A percentile compares a stretch with the other conserved stretches of the same genome.
phyloP scores from a whole-genome alignment of 1,140 invertebrate genomes.

The Glossosoma conforme region DNA sequence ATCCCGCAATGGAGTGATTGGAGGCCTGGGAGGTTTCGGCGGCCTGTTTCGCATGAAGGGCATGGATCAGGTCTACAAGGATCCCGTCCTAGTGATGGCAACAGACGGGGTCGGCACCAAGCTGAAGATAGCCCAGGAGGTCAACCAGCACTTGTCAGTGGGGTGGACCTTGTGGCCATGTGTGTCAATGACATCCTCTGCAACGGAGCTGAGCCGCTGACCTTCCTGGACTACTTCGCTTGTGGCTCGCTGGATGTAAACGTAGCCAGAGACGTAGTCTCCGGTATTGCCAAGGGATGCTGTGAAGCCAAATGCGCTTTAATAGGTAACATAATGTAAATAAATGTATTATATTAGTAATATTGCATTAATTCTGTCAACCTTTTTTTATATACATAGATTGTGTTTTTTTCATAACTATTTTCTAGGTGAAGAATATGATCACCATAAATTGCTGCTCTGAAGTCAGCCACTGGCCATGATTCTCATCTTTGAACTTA shows the following conservation, averaged over 20 bases:
- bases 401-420: neutral
- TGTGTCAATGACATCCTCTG: constrained; percentile 96
- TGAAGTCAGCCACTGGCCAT: no score
- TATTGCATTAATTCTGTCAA: no score
- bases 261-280: constrained; percentile 67
- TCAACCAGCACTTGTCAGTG: constrained; percentile 71
- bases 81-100: constrained; percentile 87
- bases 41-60: constrained; percentile 67
- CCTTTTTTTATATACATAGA: constrained; percentile 3
- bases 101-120: constrained; percentile 98
- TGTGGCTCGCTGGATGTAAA: constrained; percentile 74
- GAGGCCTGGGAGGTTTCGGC: constrained; percentile 84
- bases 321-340: constrained; percentile 67
- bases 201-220: constrained; percentile 89
- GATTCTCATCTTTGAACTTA: no score
- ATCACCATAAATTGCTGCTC: no score
- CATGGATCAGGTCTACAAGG: constrained; percentile 48
- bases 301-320: constrained; percentile 76
- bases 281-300: constrained; percentile 83
- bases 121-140: constrained; percentile 84
- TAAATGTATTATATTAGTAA: no score
- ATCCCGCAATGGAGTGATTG: constrained; percentile 63
- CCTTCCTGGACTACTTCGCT: constrained; percentile 95
- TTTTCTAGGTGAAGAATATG: no score
- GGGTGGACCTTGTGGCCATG: constrained; percentile 99